Base-by-base conservation (phyloP, 2,888 invertebrate genomes). In the Cremastobaeus sp. region DNA sequence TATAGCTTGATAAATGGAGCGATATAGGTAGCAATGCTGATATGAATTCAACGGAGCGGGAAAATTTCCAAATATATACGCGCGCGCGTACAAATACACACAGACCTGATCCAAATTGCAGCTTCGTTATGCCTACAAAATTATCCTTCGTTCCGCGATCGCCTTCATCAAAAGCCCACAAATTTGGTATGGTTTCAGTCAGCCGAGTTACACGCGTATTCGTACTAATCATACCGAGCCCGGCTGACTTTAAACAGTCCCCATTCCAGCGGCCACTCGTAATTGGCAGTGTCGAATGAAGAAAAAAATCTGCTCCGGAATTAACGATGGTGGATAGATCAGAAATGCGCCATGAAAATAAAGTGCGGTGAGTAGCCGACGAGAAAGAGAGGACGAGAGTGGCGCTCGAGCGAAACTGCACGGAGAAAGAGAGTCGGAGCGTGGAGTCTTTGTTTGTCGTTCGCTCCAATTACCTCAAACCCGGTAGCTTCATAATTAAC, bases 401-500 rank as follows among this genome's bases (percentile, higher is more conserved):
- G 64, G 60, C 62, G 68, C 64, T 64, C 50, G 65, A 74, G 70
- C 50, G 69, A 62, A 73, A 73, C 64, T 59, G 60, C 50, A 57
- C 48, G 62, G 54, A 60, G 70, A 65, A 71, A 43, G 57, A 66
- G 71, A 74, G 70, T 73, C 57, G 74, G 73, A 76, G 77, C 76
- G 76, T 75, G 81, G 70, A 79, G 81, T 81, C 84, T 86, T 86
- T 87, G 86, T 87, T 87, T 87, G 86, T 86, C 86, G 86, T 86
- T 86, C 86, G 86, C 86, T 87, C 86, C 86, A 86, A 87, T 87
- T 86, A 87, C 86, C 87, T 83, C 80, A 81, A 77, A 78, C 84
- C 86, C 74, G 81, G 81, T 82, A 85, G 85, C 85, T 87, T 86
- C 85, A 86, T 87, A 87, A 87, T 87, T 87, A 87, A 87, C 86